Base-by-base conservation (phyloP, 2,113 vertebrate genomes). In the Leptosomus discolor region DNA sequence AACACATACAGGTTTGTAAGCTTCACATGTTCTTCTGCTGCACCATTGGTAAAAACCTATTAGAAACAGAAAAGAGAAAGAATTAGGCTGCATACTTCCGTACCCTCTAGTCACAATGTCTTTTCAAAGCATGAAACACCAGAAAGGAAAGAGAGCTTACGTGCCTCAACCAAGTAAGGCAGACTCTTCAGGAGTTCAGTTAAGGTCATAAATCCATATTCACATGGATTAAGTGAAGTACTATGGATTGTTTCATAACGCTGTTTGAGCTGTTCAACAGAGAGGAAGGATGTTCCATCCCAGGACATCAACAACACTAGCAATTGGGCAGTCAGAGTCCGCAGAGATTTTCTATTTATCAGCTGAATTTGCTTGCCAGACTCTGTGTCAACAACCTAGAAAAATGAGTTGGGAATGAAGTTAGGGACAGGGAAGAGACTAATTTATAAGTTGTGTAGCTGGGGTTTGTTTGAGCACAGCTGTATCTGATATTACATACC, bases 191-290 rank as follows among this genome's bases (percentile, higher is more conserved):
- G 98, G 43, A 99, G 98, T 82, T 99, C 99, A 11, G 98, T 98
- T 92, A 99, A 98, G 36, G 99, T 99, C 96, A 99, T 98, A 95
- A 99, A 99, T 75, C 99, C 99, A 77, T 99, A 99, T 98, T 99
- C 99, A 97, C 99, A 99, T 14, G 99, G 99, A 97, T 99, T 99
- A 58, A 99, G 99, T 3, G 95, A 89, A 64, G 95, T 74, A 21
- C 95, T 97, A 4, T 99, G 98, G 60, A 96, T 86, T 6, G 53
- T 48, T 96, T 98, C 98, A 84, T 99, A 99, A 46, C 82, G 98
- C 23, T 93, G 98, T 56, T 98, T 98, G 68, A 99, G 98, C 67
- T 98, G 98, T 21, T 99, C 98, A 39, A 99, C 98, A 9, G 96
- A 97, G 45, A 99, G 96, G 77, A 97, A 88, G 6, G 98, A 88